Evolutionary conservation across 2,113 vertebrate genomes (phyloP).

Genomic region (Sinocyclocheilus maitianheensis): DNA sequence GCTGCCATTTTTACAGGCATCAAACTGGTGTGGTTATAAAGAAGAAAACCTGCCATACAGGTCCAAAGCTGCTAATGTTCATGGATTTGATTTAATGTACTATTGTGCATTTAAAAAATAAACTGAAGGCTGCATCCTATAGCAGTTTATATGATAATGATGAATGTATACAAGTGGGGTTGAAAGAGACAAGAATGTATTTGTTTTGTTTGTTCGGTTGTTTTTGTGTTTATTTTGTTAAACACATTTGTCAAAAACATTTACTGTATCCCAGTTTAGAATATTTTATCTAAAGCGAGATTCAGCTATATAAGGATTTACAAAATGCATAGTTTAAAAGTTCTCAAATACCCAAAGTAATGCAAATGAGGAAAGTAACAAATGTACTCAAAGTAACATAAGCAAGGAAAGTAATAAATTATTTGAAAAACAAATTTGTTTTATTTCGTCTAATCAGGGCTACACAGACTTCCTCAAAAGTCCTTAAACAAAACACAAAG

Average conservation of each 20-base stretch:
- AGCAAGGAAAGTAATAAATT: neutral
- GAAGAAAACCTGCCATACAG: slow-evolving; percentile 31
- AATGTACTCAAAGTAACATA: neutral
- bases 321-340: neutral
- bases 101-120: neutral
- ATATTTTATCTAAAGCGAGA: neutral
- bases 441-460: neutral
- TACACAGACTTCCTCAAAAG: neutral
- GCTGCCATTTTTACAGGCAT: slow-evolving; percentile 15
- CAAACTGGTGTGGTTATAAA: slow-evolving; percentile 34
- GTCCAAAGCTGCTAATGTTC: slow-evolving; percentile 17
- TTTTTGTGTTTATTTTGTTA: neutral
- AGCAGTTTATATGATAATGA: neutral
- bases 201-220: neutral
- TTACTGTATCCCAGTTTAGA: neutral
- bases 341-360: neutral
- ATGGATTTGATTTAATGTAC: neutral
- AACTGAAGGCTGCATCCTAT: neutral
- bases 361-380: neutral
- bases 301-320: neutral
- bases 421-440: neutral
- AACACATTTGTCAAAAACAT: neutral
- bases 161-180: neutral
- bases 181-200: neutral
- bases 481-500: neutral